Evolutionary conservation across 2,797 vertebrate species (phyloP).

Genomic region (Perodicticus potto): DNA sequence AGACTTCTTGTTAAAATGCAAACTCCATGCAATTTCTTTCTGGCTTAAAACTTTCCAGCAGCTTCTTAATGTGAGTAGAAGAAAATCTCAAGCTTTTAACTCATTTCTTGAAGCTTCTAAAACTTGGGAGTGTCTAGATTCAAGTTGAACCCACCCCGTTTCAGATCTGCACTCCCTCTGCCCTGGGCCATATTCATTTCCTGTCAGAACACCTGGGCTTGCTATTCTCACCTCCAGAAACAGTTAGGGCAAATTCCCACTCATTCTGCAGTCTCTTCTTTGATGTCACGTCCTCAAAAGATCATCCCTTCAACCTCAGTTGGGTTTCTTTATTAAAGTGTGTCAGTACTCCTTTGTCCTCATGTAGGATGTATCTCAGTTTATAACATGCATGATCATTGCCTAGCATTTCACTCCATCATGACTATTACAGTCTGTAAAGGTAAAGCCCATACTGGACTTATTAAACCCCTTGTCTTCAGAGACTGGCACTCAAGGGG

Average conservation of each 20-base stretch:
- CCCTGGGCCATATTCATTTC: neutral
- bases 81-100: neutral
- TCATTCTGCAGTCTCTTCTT: neutral
- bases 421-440: neutral
- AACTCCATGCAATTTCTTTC: neutral
- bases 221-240: neutral
- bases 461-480: neutral
- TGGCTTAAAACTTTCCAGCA: neutral
- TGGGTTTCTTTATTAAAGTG: constrained; percentile 8
- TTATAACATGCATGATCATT: neutral
- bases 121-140: neutral
- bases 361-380: neutral
- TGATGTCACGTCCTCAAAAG: neutral
- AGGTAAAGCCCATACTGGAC: neutral
- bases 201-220: neutral
- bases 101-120: neutral
- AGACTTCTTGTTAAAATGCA: neutral
- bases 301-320: neutral
- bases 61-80: neutral
- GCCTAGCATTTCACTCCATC: neutral
- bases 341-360: neutral
- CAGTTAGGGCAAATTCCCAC: neutral
- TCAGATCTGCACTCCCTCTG: neutral
- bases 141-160: too few relatives aligned
- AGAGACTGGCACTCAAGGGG: neutral